Base-by-base conservation (phyloP, 1,140 invertebrate species). In the Drosophila lini region DNA sequence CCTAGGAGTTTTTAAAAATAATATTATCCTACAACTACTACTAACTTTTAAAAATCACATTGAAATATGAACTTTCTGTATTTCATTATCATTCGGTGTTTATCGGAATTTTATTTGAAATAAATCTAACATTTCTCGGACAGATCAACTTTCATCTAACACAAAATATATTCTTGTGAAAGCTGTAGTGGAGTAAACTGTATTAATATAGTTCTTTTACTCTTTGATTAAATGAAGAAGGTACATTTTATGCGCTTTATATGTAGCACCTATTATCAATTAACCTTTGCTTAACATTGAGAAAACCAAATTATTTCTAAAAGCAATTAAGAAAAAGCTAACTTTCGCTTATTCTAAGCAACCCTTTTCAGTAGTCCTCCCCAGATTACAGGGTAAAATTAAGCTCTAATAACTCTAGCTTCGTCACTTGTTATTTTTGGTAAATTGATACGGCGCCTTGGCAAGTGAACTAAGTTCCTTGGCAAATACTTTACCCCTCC, bases 391-490 rank as follows among this genome's bases (percentile, higher is more conserved):
- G 67, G 41, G 67, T 70, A 70, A 45, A 31, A 11, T n/a, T 0
- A 10, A 31, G 38, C 25, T 28, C 22, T 42, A 10, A 42, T 41
- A 38, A 19, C 16, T 44, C 31, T 44, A 9, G 13, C 47, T 40
- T 67, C 62, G 61, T 61, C 41, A 53, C 59, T 75, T 75, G 55
- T 74, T 80, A 85, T 83, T 80, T 70, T 75, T 68, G 74, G 76
- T 80, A 88, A 88, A 89, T 80, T 88, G 83, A 88, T 89, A 88
- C 73, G 77, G 64, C 65, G 75, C 64, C 74, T 63, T 58, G 55
- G 56, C 53, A 75, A 76, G 71, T 64, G 61, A 75, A 58, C 68
- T 70, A 50, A 71, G 68, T 71, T 58, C 67, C 68, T 71, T 58
- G 68, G 68, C 28, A 71, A 57, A 78, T 78, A 78, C 41, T 77